Evolutionary conservation across 2,797 vertebrate genomes (phyloP), one percentile per base, ranked within the genome.

Genomic region (Percopsis omiscomaycus): DNA sequence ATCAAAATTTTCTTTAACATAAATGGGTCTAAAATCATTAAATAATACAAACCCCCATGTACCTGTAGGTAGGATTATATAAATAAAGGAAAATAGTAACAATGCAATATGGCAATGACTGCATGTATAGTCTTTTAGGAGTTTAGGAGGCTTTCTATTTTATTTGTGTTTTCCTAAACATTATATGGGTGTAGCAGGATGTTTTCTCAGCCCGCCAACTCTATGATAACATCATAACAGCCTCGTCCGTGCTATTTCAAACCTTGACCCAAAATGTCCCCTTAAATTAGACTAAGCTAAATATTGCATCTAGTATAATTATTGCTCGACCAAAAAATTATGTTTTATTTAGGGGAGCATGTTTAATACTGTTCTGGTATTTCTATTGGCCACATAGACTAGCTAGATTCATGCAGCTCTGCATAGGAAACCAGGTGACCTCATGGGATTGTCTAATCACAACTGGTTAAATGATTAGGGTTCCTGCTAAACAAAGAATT

Each of bases 371-470:
- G 57, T 77, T 69, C 61, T 68, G 71, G 46, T 5, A 55, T 11
- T 4, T n/a, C 42, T 50, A 37, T 6, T 37, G 12, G 3, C 55
- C 69, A 32, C 55, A 0, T 16, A 66, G 76, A 85, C 51, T 64
- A 62, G 74, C 73, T 75, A 59, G 79, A 66, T 73, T 60, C 54
- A 57, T 66, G 69, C 47, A 69, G 66, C 37, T 14, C 37, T 42
- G 37, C 37, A 2, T 2, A 42, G 37, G 37, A 42, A 42, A 42
- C 37, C 37, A 42, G 29, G 82, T 88, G 83, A 89, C 72, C 80
- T 91, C 84, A 86, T 86, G 69, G 68, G 73, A 82, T 65, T 64
- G 52, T 69, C 73, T 69, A 56, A 66, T 74, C 69, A 58, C 44
- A 61, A 79, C 74, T 82, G 75, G 82, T 81, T 78, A 76, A 71